Evolutionary conservation across 2,797 vertebrate species (phyloP).

Genomic region (Crypturellus tataupa): DNA sequence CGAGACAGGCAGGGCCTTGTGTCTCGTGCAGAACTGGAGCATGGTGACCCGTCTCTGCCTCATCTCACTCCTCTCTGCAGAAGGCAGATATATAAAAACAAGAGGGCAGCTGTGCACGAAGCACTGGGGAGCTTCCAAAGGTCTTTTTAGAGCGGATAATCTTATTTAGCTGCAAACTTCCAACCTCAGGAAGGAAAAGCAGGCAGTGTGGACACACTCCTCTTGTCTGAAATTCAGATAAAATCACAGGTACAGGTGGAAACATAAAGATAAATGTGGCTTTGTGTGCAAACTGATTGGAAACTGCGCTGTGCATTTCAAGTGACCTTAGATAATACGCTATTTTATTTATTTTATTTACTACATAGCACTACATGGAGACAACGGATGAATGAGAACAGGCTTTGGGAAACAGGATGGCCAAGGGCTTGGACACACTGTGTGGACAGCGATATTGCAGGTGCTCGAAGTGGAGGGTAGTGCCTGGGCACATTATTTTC

Average conservation of each 20-base stretch:
- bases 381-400: neutral
- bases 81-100: neutral
- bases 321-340: neutral
- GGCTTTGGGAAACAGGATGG: neutral
- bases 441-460: neutral
- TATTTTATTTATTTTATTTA: neutral
- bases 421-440: neutral
- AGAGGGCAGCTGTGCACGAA: neutral
- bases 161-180: neutral
- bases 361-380: neutral
- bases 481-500: neutral
- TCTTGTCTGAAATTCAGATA: neutral
- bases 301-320: rapidly evolving
- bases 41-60: neutral
- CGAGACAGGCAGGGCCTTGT: neutral
- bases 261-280: neutral
- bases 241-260: neutral
- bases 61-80: rapidly evolving
- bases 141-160: neutral
- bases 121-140: neutral
- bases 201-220: rapidly evolving
- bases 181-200: neutral
- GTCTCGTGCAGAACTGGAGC: neutral
- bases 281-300: neutral
- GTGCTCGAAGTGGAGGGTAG: neutral